Base-by-base conservation (phyloP, 1,140 invertebrate species). In the Thaumatotibia leucotreta region DNA sequence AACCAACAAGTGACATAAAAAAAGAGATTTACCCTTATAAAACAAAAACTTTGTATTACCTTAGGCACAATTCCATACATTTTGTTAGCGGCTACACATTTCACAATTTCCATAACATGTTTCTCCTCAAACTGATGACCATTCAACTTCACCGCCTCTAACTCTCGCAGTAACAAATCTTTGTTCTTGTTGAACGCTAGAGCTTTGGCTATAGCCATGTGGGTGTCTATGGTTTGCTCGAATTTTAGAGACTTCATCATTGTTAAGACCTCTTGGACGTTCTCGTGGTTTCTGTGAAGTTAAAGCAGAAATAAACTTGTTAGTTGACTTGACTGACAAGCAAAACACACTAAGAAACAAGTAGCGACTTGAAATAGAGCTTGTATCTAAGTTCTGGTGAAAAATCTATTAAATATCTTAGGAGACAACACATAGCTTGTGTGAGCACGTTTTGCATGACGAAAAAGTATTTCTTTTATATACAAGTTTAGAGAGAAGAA, bases 41-140 rank as follows among this genome's bases (percentile, higher is more conserved):
- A n/a, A n/a, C n/a, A n/a, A n/a, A 45, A 50, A 22, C 67, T 39
- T 58, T 67, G 70, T 61, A 72, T 64, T 64, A 88, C 83, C 66
- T 89, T 77, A 65, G 80, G 72, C 31, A 88, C 76, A 33, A 68
- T 61, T 27, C 75, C 70, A 67, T 88, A 80, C 52, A 80, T 72
- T 14, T 65, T 65, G 62, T 82, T 73, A 1, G 73, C 31, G 6
- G 85, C 85, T 33, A 89, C 72, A 49, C 79, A 82, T 63, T 92
- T 91, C 0, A 93, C 80, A 67, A 94, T 89, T 8, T 91, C 84
- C 84, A 93, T 88, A 22, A 93, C 76, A 74, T 93, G 85, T 4
- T 58, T 68, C 65, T 91, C 90, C 33, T 67, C 72, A 76, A 91
- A 90, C 17, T 74, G 52, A 8, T 70, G 72, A n/a, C 72, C 75